Evolutionary conservation across 2,888 invertebrate genomes (phyloP).

Genomic region (Rhagium mordax): DNA sequence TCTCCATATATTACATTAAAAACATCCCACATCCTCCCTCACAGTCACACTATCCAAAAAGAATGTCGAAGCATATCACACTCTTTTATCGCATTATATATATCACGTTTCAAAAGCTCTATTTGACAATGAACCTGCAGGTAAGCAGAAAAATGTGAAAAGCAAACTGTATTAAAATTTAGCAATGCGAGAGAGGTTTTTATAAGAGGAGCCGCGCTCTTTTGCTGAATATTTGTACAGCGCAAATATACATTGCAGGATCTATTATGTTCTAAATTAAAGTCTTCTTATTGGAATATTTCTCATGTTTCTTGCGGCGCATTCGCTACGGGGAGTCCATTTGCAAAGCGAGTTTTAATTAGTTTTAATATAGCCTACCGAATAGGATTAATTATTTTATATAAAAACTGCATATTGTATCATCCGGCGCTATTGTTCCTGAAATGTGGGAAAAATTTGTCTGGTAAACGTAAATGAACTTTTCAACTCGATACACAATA

Average conservation of each 20-base stretch:
- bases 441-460: no score
- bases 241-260: not conserved
- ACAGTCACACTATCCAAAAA: not conserved
- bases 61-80: not conserved
- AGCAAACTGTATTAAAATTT: conserved; percentile 14
- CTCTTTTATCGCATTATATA: conserved; percentile 2
- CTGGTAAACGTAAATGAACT: no score
- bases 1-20: not conserved
- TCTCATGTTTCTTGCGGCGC: not conserved
- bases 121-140: not conserved
- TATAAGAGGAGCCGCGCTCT: not conserved
- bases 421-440: no score
- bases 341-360: not conserved
- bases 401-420: no score
- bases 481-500: no score
- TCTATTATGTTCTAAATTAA: conserved; percentile 6
- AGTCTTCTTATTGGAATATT: not conserved
- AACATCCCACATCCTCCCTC: not conserved
- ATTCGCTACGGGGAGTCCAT: not conserved
- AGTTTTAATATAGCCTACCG: no score
- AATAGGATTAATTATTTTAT: no score
- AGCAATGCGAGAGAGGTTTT: not conserved
- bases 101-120: conserved; percentile 9
- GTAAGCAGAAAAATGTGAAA: conserved; percentile 9
- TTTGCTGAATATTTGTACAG: not conserved